Evolutionary conservation across 1,140 invertebrate species (phyloP).

Genomic region (Portunus trituberculatus): DNA sequence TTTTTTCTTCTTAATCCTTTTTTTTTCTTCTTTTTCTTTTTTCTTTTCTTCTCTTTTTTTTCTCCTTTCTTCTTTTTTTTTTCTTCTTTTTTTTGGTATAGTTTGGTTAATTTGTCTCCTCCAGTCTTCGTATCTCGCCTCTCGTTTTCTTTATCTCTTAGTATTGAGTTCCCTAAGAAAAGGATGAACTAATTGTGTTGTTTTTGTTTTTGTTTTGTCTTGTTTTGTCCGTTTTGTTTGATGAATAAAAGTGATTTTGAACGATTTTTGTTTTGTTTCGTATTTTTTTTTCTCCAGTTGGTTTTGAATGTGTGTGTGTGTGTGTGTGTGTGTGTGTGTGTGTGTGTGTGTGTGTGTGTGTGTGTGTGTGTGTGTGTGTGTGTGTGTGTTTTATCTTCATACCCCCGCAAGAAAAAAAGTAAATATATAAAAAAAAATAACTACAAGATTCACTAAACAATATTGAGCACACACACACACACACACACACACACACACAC

Average conservation of each 20-base stretch:
- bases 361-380: too few species aligned
- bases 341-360: too few species aligned
- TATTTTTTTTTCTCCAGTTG: too few species aligned
- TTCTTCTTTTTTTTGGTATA: neutral
- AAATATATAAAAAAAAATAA: too few species aligned
- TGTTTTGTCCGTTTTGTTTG: neutral
- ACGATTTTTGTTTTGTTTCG: neutral
- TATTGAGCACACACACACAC: constrained; percentile 33
- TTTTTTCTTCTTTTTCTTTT: neutral
- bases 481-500: constrained; percentile 45
- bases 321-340: too few species aligned
- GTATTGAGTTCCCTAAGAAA: neutral
- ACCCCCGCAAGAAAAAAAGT: too few species aligned
- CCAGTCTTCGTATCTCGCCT: neutral
- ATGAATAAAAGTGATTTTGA: neutral
- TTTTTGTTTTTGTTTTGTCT: neutral
- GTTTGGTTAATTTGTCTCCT: neutral
- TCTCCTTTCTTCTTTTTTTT: neutral
- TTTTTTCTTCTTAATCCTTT: neutral
- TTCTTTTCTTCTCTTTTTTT: neutral
- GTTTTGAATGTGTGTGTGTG: too few species aligned
- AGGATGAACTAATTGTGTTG: neutral
- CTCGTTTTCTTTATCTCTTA: neutral
- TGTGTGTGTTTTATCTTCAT: too few species aligned
- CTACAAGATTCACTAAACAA: too few species aligned